These are phyloP conservation scores for Microtus richardsoni DNA, from an alignment of 2,113 vertebrate species.

Conservation along the genomic window DNA sequence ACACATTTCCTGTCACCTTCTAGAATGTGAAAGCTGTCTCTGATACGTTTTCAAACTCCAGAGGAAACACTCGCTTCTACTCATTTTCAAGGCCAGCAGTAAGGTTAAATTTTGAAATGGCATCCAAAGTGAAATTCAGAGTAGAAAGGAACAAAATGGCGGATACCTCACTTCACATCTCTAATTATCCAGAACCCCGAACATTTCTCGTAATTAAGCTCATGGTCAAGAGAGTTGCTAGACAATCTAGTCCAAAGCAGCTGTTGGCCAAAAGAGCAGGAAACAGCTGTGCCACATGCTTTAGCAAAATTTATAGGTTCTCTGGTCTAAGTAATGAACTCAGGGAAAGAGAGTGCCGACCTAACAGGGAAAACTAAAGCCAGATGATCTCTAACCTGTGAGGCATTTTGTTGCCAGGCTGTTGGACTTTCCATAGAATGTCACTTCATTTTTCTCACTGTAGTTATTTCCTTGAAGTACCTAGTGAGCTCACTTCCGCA, in stretches of 20 bases:
- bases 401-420: not conserved
- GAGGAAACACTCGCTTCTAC: slow-evolving; percentile 58
- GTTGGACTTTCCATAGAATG: not conserved
- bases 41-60: slow-evolving; percentile 49
- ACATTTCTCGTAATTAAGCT: not conserved
- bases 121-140: not conserved
- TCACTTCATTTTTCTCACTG: not conserved
- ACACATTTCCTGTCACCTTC: slow-evolving; percentile 43
- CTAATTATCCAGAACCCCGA: not conserved
- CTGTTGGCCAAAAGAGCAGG: not conserved
- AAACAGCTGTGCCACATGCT: slow-evolving; percentile 9
- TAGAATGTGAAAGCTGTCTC: slow-evolving; percentile 20
- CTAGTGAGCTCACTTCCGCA: not conserved
- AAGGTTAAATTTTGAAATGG: slow-evolving; percentile 69
- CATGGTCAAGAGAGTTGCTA: not conserved
- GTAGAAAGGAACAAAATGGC: slow-evolving; percentile 15
- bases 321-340: not conserved
- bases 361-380: not conserved
- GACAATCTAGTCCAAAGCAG: slow-evolving; percentile 2
- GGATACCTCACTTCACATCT: not conserved
- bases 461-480: not conserved
- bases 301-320: slow-evolving; percentile 45
- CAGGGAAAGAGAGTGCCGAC: not conserved
- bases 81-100: slow-evolving; percentile 60
- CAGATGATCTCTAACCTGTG: not conserved